Percentiles rank a stretch among this genome's conserved stretches.
Evolutionary conservation across 2,888 invertebrate genomes (phyloP).

Genomic region (Parochlus steinenii): DNA sequence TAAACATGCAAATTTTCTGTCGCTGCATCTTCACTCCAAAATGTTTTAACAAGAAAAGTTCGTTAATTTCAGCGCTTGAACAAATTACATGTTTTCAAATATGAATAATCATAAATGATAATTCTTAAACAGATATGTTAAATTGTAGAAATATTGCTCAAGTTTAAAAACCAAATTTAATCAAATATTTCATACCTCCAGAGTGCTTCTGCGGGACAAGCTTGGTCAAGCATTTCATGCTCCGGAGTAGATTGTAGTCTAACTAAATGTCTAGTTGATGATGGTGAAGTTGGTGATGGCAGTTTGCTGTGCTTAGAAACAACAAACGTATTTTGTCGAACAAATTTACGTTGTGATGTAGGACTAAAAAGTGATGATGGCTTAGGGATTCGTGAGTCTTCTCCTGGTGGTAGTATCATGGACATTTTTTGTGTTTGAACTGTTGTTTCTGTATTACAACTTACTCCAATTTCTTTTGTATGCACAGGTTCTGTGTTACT

Average conservation of each 20-base stretch:
- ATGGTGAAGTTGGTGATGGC: conserved; percentile 17
- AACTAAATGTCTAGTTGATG: conserved; percentile 15
- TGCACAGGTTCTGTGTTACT: conserved; percentile 1
- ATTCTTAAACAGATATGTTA: too few relatives aligned
- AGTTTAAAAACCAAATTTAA: too few relatives aligned
- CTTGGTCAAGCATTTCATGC: not conserved
- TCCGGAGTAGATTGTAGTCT: not conserved
- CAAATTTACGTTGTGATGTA: conserved; percentile 23
- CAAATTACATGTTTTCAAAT: too few relatives aligned
- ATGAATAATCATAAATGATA: too few relatives aligned
- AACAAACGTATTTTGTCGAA: conserved; percentile 29
- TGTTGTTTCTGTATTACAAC: not conserved
- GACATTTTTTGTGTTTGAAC: too few relatives aligned
- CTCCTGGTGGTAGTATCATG: too few relatives aligned
- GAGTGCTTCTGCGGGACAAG: not conserved
- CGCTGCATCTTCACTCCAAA: too few relatives aligned
- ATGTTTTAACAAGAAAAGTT: too few relatives aligned
- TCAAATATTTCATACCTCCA: too few relatives aligned
- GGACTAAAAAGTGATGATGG: conserved; percentile 30
- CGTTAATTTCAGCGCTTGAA: too few relatives aligned
- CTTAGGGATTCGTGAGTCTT: conserved; percentile 22
- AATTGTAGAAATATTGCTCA: too few relatives aligned
- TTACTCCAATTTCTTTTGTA: conserved; percentile 1
- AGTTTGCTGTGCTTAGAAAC: conserved; percentile 19
- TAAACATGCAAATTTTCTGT: too few relatives aligned